These are phyloP conservation scores for Adineta ricciae DNA, from an alignment of 2,888 invertebrate genomes.

Conservation along the genomic window DNA sequence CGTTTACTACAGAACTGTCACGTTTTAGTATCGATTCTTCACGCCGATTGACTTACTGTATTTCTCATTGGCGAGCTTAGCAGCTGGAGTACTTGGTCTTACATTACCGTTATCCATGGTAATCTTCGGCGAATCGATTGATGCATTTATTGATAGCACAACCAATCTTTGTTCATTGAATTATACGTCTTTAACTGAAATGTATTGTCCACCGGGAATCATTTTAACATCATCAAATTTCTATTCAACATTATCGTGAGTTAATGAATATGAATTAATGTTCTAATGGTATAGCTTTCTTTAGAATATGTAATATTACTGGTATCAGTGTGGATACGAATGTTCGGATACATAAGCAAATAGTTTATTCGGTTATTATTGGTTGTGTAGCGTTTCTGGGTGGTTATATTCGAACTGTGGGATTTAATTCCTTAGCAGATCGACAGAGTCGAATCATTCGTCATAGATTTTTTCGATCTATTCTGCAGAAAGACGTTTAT, in stretches of 20 bases:
- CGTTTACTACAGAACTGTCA: too few relatives aligned
- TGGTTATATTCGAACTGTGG: slow-evolving; percentile 45
- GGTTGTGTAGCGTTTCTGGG: slow-evolving; percentile 41
- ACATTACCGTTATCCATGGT: slow-evolving; percentile 45
- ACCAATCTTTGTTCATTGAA: not conserved
- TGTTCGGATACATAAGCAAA: not conserved
- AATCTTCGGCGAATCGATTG: slow-evolving; percentile 47
- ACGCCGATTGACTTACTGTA: too few relatives aligned
- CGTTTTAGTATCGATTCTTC: too few relatives aligned
- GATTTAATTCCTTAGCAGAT: slow-evolving; percentile 49
- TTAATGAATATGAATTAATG: not conserved
- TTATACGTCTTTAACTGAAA: not conserved
- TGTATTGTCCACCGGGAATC: not conserved
- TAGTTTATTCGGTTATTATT: slow-evolving; percentile 37
- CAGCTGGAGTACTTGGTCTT: slow-evolving; percentile 41
- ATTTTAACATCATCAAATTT: not conserved
- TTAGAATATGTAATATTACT: not conserved
- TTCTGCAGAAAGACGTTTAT: slow-evolving; percentile 39
- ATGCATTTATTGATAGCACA: slow-evolving; percentile 40
- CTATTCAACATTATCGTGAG: not conserved
- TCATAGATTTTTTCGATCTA: slow-evolving; percentile 36
- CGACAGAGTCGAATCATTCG: slow-evolving; percentile 46
- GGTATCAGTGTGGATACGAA: not conserved
- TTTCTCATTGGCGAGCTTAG: slow-evolving; percentile 33
- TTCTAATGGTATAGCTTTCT: not conserved